Base-by-base conservation (phyloP, 2,888 invertebrate genomes). In the Xestia c-nigrum region DNA sequence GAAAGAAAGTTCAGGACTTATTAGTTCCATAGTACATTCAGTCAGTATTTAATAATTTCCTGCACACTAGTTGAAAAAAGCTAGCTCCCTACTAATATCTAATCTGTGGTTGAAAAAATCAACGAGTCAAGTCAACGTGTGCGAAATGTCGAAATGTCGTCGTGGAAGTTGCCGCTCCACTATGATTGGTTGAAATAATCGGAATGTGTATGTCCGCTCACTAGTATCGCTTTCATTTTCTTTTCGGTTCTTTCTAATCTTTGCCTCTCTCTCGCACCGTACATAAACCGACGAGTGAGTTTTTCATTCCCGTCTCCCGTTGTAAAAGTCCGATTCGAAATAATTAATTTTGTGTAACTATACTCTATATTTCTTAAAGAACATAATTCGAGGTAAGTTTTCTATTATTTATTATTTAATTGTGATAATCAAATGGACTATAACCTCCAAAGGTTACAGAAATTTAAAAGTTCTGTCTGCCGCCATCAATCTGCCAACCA, bases 281-380 rank as follows among this genome's bases (percentile, higher is more conserved):
- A 43, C 87, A 80, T 84, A 86, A 87, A 88, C 83, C 87, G 86
- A 89, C 86, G 87, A 86, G 90, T 90, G 83, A 88, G 87, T 91
- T 88, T 88, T 78, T 79, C 67, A 86, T 83, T 72, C 40, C 57
- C 76, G 68, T 76, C 83, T 72, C 40, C 57, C 76, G 68, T 76
- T 74, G 61, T 50, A 68, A 72, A 76, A 66, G 77, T 81, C 47
- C 9, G 47, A 69, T 69, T 75, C 5, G 63, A 82, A 73, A 70
- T 86, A 61, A 74, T 31, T 72, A 69, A 64, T 59, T 82, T 78
- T 79, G 74, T 78, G 43, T 47, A 52, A 40, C 12, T 52, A 50
- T 50, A 52, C 38, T 47, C 38, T 43, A 57, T 57, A 57, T 67
- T 68, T 71, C 38, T 0, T 38, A 19, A 61, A 77, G 19, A 76